phyloP scores from a whole-genome alignment of 2,113 vertebrate species.

The Harpagus bidentatus region DNA sequence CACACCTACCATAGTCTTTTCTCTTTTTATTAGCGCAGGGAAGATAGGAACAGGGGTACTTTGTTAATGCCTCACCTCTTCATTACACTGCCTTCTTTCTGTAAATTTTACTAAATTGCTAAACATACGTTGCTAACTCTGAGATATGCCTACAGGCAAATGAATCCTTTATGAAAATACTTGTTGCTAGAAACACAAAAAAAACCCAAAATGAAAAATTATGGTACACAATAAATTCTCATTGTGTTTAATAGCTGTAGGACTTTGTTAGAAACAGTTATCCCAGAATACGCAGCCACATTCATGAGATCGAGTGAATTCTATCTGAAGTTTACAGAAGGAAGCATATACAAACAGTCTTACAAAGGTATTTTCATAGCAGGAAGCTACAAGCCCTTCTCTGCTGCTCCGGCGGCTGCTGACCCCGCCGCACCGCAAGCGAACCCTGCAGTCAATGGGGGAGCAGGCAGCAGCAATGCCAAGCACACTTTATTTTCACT shows the following conservation, averaged over 20 bases:
- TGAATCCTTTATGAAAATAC: background rate
- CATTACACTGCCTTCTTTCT: background rate
- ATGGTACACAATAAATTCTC: background rate
- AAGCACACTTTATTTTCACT: background rate
- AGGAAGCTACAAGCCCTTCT: constrained; percentile 23
- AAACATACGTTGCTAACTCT: background rate
- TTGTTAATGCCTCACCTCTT: background rate
- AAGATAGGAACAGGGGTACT: background rate
- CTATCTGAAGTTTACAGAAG: constrained; percentile 49
- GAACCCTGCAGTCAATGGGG: background rate
- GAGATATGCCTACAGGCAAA: background rate
- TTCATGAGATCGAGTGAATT: background rate
- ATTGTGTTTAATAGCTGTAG: background rate
- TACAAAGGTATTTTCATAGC: constrained; percentile 29
- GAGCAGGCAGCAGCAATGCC: background rate
- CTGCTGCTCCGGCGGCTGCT: background rate
- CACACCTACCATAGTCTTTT: background rate
- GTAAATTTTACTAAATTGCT: background rate
- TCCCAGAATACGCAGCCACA: background rate
- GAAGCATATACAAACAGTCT: constrained; percentile 2
- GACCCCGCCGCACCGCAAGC: background rate
- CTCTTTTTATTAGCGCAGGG: background rate
- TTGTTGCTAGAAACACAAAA: background rate
- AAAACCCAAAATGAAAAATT: background rate
- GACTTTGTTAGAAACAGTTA: constrained; percentile 4